Percentiles rank a stretch among this genome's conserved stretches.
Evolutionary conservation across 2,113 vertebrate species (phyloP).

Genomic region (Mustela nigripes): DNA sequence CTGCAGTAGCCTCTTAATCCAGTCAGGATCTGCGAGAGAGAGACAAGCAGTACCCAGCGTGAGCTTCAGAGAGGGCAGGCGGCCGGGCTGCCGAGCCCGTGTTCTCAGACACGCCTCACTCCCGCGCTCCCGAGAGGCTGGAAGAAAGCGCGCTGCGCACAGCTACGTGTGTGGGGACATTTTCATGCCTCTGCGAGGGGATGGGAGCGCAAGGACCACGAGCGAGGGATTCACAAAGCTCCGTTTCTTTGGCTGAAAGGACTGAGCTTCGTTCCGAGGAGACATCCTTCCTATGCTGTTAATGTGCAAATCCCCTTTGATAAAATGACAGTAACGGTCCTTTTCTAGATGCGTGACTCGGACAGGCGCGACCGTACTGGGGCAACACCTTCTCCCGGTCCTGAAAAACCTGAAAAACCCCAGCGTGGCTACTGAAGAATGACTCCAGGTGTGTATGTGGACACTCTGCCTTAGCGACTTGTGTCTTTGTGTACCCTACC

Average conservation of each 20-base stretch:
- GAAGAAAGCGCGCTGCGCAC: neutral
- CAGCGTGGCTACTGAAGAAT: neutral
- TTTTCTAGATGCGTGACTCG: neutral
- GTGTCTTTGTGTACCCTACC: neutral
- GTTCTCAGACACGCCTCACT: neutral
- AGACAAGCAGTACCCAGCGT: slow-evolving; percentile 61
- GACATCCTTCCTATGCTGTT: neutral
- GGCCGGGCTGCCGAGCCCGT: accelerated
- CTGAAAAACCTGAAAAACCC: neutral
- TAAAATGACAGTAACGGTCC: neutral
- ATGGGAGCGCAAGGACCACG: neutral
- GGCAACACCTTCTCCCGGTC: no score
- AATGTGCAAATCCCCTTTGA: neutral
- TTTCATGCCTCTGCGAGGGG: neutral
- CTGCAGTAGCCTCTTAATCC: slow-evolving; percentile 96
- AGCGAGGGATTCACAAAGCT: neutral
- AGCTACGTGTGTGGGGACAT: neutral
- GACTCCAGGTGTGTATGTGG: accelerated
- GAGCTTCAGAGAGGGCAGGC: neutral
- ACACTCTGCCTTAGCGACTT: neutral
- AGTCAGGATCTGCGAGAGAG: slow-evolving; percentile 94
- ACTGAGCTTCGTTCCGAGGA: neutral
- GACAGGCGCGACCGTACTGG: neutral
- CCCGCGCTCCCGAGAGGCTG: neutral
- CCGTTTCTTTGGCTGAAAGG: neutral